Percentiles rank a stretch among this genome's conserved stretches.
These are phyloP conservation scores for Acronicta psi DNA, from an alignment of 2,888 invertebrate species.

Conservation along the genomic window DNA sequence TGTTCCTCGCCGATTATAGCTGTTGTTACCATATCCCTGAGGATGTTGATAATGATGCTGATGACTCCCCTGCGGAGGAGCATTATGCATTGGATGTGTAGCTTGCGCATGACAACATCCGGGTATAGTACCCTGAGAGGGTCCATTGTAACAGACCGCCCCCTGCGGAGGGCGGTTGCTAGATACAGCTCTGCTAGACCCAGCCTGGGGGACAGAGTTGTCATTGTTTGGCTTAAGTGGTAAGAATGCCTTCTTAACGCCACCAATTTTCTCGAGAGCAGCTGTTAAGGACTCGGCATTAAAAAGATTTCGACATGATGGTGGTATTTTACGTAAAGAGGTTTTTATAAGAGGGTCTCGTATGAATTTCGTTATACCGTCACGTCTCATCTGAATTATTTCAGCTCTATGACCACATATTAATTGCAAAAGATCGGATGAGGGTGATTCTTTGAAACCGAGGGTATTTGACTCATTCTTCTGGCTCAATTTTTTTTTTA, in stretches of 20 bases:
- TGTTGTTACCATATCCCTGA: constrained; percentile 1
- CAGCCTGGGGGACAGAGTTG: no score
- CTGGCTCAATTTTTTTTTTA: no score
- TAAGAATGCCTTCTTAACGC: neutral
- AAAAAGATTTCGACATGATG: neutral
- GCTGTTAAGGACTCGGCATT: constrained; percentile 4
- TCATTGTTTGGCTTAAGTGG: no score
- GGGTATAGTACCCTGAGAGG: neutral
- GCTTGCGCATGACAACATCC: constrained; percentile 2
- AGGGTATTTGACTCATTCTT: no score
- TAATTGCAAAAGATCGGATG: constrained; percentile 1
- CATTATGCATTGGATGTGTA: constrained; percentile 2
- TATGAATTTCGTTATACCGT: constrained; percentile 3
- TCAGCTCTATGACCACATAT: constrained; percentile 5
- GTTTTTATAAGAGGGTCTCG: constrained; percentile 3
- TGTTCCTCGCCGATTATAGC: constrained; percentile 1
- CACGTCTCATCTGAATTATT: constrained; percentile 5
- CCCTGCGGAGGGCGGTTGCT: constrained; percentile 5
- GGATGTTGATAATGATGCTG: neutral
- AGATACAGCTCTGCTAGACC: constrained; percentile 1
- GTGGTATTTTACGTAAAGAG: neutral
- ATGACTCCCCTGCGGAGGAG: neutral
- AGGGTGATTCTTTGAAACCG: no score
- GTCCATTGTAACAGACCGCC: neutral
- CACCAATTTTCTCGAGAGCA: constrained; percentile 5